A percentile compares a stretch with the other conserved stretches of the same genome.
Conservation (phyloP, 2,113 vertebrate species). For the Scophthalmus maximus region DNA sequence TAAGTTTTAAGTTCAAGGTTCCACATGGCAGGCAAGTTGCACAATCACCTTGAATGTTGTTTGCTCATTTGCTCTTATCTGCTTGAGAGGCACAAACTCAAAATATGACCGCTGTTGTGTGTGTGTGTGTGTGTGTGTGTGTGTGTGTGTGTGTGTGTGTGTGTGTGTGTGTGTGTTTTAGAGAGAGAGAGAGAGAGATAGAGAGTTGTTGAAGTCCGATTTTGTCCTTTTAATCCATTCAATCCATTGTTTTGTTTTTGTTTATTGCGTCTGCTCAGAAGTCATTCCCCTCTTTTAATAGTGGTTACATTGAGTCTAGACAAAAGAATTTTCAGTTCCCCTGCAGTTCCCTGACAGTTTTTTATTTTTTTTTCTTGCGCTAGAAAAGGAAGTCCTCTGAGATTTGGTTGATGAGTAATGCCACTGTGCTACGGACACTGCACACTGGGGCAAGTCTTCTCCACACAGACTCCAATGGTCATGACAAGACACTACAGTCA, state of each 20-base stretch:
- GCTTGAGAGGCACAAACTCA: slow-evolving; percentile 20
- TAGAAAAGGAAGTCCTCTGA: slow-evolving; percentile 25
- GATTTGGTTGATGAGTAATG: slow-evolving; percentile 14
- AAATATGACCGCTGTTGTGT: slow-evolving; percentile 1
- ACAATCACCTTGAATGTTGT: slow-evolving; percentile 53
- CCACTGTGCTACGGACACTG: slow-evolving; percentile 22
- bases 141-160: slow-evolving; percentile 38
- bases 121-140: slow-evolving; percentile 36
- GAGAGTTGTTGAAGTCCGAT: too few relatives aligned
- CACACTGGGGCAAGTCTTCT: slow-evolving; percentile 49
- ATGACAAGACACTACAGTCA: slow-evolving; percentile 44
- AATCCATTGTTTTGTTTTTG: neutral
- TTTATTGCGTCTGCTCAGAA: neutral
- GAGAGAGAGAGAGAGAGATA: neutral
- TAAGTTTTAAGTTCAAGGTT: slow-evolving; percentile 60
- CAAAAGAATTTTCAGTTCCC: neutral
- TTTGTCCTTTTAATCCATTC: neutral
- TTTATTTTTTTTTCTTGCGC: neutral
- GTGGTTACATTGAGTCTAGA: neutral
- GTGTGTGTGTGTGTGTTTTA: slow-evolving; percentile 4
- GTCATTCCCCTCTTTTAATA: neutral
- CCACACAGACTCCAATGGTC: slow-evolving; percentile 54
- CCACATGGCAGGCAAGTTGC: slow-evolving; percentile 32
- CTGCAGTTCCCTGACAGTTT: neutral
- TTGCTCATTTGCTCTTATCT: slow-evolving; percentile 68